Conservation (phyloP, 2,113 vertebrate species). For the Cichladusa arquata region DNA sequence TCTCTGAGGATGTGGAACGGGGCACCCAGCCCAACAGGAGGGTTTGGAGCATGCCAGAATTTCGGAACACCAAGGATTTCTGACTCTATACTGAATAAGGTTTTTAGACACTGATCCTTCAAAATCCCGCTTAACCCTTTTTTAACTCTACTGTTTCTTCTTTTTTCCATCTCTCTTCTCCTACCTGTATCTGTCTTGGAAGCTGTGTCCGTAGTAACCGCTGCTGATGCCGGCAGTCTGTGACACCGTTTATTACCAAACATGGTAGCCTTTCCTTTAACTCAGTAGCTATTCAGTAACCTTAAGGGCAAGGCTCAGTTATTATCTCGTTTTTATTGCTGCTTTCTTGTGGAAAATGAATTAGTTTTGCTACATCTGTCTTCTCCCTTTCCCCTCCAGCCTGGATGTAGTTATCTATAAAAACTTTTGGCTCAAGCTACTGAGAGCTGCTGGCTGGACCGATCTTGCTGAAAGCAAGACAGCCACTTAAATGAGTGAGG, state of each 20-base stretch:
- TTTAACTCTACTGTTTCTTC: constrained; percentile 19
- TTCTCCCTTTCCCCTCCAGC: not conserved
- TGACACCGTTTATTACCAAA: constrained; percentile 10
- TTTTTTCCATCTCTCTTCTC: not conserved
- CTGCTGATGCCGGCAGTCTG: not conserved
- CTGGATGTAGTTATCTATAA: not conserved
- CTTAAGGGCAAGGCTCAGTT: not conserved
- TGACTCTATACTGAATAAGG: constrained; percentile 42
- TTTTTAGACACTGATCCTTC: constrained; percentile 41
- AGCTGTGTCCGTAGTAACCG: constrained; percentile 3
- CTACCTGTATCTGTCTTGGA: not conserved
- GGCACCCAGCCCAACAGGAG: constrained; percentile 72
- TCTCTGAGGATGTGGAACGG: constrained; percentile 92
- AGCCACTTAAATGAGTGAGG: not conserved
- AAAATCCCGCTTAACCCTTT: constrained; percentile 1
- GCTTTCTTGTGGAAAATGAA: constrained; percentile 15
- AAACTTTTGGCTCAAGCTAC: not conserved
- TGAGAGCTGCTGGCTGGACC: not conserved
- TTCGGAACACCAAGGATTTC: constrained; percentile 78
- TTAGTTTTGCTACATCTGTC: not conserved
- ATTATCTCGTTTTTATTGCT: constrained; percentile 3
- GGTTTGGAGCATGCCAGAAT: constrained; percentile 93
- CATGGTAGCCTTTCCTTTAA: not conserved
- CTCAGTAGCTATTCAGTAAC: not conserved
- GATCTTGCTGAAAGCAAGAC: constrained; percentile 14